Evolutionary conservation across 2,113 vertebrate genomes (phyloP).

Genomic region (Oryctolagus cuniculus): DNA sequence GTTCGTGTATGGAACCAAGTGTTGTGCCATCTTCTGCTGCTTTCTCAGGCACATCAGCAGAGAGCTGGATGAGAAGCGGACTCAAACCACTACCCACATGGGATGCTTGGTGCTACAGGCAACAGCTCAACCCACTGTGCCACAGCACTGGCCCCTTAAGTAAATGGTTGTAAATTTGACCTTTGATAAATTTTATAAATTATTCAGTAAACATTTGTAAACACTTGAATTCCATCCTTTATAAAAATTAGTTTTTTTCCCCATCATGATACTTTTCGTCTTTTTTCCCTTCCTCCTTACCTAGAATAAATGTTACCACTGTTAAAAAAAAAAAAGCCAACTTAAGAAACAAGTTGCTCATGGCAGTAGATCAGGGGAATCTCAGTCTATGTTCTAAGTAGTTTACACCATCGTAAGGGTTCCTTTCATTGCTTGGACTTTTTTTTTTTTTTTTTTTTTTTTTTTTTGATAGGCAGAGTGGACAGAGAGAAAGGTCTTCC

Average conservation of each 20-base stretch:
- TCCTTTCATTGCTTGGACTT: conserved; percentile 11
- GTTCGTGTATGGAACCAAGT: no score
- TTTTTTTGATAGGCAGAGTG: no score
- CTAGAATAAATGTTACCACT: conserved; percentile 22
- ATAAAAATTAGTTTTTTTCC: conserved; percentile 33
- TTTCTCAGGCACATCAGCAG: no score
- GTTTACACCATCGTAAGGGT: background rate
- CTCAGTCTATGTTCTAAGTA: background rate
- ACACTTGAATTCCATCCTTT: background rate
- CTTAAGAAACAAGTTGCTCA: conserved; percentile 28
- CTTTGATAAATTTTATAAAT: background rate
- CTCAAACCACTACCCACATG: no score
- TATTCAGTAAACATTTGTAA: conserved; percentile 18
- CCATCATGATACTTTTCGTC: background rate
- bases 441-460: no score
- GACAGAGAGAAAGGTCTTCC: no score
- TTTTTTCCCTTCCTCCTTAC: background rate
- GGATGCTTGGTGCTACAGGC: no score
- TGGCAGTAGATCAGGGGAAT: background rate
- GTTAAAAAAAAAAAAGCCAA: background rate
- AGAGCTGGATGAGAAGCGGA: no score
- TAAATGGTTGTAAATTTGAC: background rate
- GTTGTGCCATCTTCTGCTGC: no score
- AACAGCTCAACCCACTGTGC: no score
- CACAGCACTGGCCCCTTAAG: no score